phyloP scores from a whole-genome alignment of 2,797 vertebrate species.

The Champsocephalus gunnari region DNA sequence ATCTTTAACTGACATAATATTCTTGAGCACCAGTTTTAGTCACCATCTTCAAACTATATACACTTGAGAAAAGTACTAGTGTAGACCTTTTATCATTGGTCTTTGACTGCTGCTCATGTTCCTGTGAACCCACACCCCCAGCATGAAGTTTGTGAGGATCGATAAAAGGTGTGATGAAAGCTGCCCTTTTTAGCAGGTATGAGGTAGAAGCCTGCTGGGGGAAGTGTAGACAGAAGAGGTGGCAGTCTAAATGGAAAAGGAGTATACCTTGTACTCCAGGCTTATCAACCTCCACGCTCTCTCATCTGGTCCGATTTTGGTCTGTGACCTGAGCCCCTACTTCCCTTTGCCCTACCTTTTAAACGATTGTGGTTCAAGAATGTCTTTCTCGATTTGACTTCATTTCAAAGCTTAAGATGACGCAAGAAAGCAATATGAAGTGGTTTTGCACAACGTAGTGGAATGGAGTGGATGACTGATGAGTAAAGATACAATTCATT shows the following conservation, averaged over 20 bases:
- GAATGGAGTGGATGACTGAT: slow-evolving; percentile 8
- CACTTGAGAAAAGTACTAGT: neutral
- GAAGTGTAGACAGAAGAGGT: slow-evolving; percentile 31
- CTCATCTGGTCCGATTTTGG: slow-evolving; percentile 32
- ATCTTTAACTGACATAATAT: too few species aligned
- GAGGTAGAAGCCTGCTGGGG: slow-evolving; percentile 22
- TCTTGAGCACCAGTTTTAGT: neutral
- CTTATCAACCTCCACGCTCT: slow-evolving; percentile 28
- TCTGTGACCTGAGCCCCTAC: slow-evolving; percentile 31
- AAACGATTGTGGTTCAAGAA: neutral
- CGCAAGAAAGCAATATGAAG: neutral
- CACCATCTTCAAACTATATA: slow-evolving; percentile 5
- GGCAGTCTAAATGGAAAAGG: slow-evolving; percentile 38
- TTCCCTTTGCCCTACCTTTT: neutral
- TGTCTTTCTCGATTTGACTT: slow-evolving; percentile 3
- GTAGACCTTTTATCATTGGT: slow-evolving; percentile 32
- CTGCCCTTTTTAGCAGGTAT: slow-evolving; percentile 36
- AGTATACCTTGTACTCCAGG: slow-evolving; percentile 20
- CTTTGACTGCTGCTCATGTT: slow-evolving; percentile 22
- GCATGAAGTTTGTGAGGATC: slow-evolving; percentile 49
- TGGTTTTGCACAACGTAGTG: neutral
- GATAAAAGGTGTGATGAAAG: slow-evolving; percentile 44
- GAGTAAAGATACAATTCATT: slow-evolving; percentile 11
- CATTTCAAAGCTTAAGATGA: neutral
- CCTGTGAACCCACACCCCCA: slow-evolving; percentile 28